phyloP scores from a whole-genome alignment of 2,888 invertebrate species.

The Abrostola tripartita region DNA sequence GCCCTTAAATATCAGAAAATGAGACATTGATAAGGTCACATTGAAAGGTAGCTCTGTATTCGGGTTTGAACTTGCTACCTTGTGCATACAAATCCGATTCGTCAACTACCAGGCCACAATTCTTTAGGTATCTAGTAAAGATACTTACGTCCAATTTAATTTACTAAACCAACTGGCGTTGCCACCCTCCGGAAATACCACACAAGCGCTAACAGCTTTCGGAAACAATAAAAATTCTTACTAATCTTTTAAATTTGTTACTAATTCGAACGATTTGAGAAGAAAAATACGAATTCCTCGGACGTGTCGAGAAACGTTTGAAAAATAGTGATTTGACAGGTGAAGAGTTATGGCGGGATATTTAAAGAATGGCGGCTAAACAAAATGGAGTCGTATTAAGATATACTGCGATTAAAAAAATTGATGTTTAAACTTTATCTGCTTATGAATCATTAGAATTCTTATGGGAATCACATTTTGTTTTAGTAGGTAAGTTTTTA shows the following conservation, averaged over 20 bases:
- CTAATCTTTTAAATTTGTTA: slow-evolving; percentile 63
- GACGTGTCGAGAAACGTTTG: slow-evolving; percentile 33
- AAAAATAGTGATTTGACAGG: slow-evolving; percentile 54
- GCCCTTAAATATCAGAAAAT: too few relatives aligned
- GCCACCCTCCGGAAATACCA: slow-evolving; percentile 64
- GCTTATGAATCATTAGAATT: slow-evolving; percentile 24
- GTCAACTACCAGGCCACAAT: slow-evolving; percentile 11
- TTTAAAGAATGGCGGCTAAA: slow-evolving; percentile 52
- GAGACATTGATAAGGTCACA: too few relatives aligned
- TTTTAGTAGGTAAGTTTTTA: neutral
- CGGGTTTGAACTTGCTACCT: too few relatives aligned
- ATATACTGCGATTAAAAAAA: slow-evolving; percentile 29
- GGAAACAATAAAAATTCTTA: slow-evolving; percentile 78
- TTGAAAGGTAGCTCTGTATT: too few relatives aligned
- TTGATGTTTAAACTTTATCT: slow-evolving; percentile 43
- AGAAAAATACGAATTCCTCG: slow-evolving; percentile 53
- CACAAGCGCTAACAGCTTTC: slow-evolving; percentile 62
- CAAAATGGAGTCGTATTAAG: slow-evolving; percentile 29
- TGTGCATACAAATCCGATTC: neutral
- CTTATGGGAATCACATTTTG: slow-evolving; percentile 15
- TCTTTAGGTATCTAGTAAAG: neutral
- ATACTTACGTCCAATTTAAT: slow-evolving; percentile 49
- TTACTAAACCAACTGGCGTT: slow-evolving; percentile 21
- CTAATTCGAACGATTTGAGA: slow-evolving; percentile 60
- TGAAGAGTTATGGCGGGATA: slow-evolving; percentile 50